Percentiles rank a stretch among this genome's conserved stretches.
phyloP scores from a whole-genome alignment of 2,113 vertebrate genomes.

The Maccullochella peelii region DNA sequence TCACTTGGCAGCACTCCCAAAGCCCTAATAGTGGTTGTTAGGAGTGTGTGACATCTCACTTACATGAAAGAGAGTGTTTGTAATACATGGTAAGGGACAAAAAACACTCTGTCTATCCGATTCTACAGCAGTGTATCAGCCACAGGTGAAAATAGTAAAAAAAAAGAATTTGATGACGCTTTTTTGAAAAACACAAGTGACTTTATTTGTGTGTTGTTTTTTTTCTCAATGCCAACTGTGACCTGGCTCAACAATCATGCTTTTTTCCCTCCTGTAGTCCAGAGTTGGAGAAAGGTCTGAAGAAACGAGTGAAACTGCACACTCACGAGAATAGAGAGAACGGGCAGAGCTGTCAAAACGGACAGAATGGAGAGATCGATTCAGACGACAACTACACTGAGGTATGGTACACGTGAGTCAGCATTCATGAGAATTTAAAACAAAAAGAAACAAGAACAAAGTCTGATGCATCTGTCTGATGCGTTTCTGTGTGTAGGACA shows the following conservation, averaged over 20 bases:
- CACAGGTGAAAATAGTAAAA: neutral
- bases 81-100: neutral
- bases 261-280: constrained; percentile 82
- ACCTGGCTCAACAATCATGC: neutral
- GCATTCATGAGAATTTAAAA: neutral
- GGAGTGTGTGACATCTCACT: neutral
- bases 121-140: too few species aligned
- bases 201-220: neutral
- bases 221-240: neutral
- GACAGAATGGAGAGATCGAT: constrained; percentile 86
- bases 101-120: too few species aligned
- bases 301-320: constrained; percentile 91
- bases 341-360: constrained; percentile 84
- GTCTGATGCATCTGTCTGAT: constrained; percentile 3
- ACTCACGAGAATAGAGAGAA: constrained; percentile 87
- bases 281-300: constrained; percentile 90
- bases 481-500: constrained; percentile 67
- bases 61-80: neutral
- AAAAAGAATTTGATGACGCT: neutral
- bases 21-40: constrained; percentile 41
- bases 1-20: constrained; percentile 52
- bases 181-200: neutral
- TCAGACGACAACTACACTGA: constrained; percentile 89
- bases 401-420: constrained; percentile 52
- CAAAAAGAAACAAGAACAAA: neutral